Conservation (phyloP, 2,888 invertebrate species). For the Pegoplata infirma region DNA sequence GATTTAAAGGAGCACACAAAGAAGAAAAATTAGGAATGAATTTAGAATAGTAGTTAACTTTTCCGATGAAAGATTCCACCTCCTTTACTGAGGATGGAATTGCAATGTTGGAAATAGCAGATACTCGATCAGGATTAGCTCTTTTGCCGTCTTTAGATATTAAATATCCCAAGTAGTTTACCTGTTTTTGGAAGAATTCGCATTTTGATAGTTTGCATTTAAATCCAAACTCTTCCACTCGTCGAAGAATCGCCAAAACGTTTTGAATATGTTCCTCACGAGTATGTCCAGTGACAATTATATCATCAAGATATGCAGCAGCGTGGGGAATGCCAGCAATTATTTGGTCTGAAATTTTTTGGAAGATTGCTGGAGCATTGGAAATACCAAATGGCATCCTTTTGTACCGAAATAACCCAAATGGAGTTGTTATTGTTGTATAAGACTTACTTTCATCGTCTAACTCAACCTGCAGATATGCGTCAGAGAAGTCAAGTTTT, state of each 20-base stretch:
- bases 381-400: constrained; percentile 9
- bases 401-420: constrained; percentile 8
- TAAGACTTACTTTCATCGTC: not conserved
- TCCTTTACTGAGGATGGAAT: too few relatives aligned
- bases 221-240: not conserved
- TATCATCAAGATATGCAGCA: constrained; percentile 1
- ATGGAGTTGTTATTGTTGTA: constrained; percentile 8
- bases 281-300: not conserved
- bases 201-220: not conserved
- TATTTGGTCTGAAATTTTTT: constrained; percentile 3
- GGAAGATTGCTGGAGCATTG: constrained; percentile 6
- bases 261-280: not conserved
- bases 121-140: not conserved
- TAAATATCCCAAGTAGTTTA: not conserved
- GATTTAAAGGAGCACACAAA: too few relatives aligned
- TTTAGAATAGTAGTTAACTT: too few relatives aligned
- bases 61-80: too few relatives aligned
- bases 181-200: not conserved
- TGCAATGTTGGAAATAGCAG: too few relatives aligned
- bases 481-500: not conserved
- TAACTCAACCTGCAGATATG: not conserved
- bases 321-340: not conserved
- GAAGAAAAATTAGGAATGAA: too few relatives aligned
- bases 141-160: not conserved
- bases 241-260: not conserved